Evolutionary conservation across 2,113 vertebrate species (phyloP), one percentile per base, ranked within the genome.

Genomic region (Chionis minor): DNA sequence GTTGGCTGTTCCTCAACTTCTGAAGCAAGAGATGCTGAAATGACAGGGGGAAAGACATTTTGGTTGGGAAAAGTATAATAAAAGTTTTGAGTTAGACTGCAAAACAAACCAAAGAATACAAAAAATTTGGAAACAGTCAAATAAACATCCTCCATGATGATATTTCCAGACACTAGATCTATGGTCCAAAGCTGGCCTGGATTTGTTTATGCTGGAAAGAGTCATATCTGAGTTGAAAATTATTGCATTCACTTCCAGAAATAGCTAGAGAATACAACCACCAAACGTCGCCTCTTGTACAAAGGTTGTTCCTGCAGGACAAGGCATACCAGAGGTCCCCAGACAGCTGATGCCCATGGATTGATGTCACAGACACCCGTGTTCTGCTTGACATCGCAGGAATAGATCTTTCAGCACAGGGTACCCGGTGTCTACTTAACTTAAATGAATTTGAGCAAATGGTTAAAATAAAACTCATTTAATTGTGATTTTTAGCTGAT

Each of bases 171-270:
- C 84, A 85, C 55, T 58, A 71, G n/a, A 40, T 52, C 78, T 30
- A 8, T 69, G 90, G 78, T 82, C n/a, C 58, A 70, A 90, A 72
- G 84, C 73, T 84, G 78, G 84, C 85, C 70, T 82, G 81, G 49
- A 51, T 90, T 96, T 97, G 92, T 96, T 97, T 97, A 82, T 85
- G 84, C 93, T 97, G 96, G 96, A 96, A 83, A 87, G 78, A 72
- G 81, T 93, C 92, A 80, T 55, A 97, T 96, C 93, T 82, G 91
- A 89, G 87, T 82, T 42, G 78, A 79, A 38, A 63, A 75, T 93
- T 69, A 90, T 70, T 96, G 70, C 93, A 73, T 82, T 82, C 66
- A 12, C 78, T 91, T 91, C 96, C 93, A 96, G 94, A 95, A 96
- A 95, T 87, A 96, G 93, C 87, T 51, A 23, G 44, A 91, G 85